These are phyloP conservation scores for Lacanobia wlatinum DNA, from an alignment of 2,888 invertebrate genomes.

Conservation along the genomic window DNA sequence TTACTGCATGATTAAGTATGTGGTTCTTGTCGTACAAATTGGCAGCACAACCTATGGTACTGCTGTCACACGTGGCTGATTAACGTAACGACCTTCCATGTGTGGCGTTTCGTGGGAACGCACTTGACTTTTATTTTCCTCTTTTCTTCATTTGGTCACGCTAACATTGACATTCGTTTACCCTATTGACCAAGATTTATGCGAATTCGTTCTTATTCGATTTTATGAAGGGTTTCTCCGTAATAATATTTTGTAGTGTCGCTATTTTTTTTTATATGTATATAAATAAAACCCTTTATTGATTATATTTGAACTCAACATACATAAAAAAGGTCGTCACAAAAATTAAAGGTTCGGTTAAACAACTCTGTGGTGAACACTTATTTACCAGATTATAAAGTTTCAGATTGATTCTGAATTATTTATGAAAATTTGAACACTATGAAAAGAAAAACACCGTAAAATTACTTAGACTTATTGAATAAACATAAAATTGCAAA, in stretches of 20 bases:
- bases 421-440: neutral
- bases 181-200: conserved; percentile 73
- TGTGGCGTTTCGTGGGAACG: conserved; percentile 78
- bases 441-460: neutral
- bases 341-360: neutral
- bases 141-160: conserved; percentile 70
- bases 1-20: conserved; percentile 79
- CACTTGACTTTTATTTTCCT: conserved; percentile 76
- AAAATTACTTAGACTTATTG: conserved; percentile 33
- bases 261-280: neutral
- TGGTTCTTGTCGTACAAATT: conserved; percentile 77
- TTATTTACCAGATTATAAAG: neutral
- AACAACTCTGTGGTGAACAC: neutral
- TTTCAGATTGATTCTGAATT: neutral
- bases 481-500: conserved; percentile 31
- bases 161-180: conserved; percentile 77
- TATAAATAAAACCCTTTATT: conserved; percentile 1
- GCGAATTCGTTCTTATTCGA: conserved; percentile 41
- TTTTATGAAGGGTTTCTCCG: conserved; percentile 13
- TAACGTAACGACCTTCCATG: conserved; percentile 75
- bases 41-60: conserved; percentile 70
- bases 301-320: neutral
- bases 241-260: neutral
- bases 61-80: conserved; percentile 73
- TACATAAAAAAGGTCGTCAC: neutral